Base-by-base conservation (phyloP, 2,113 vertebrate genomes). In the Deroptyus accipitrinus region DNA sequence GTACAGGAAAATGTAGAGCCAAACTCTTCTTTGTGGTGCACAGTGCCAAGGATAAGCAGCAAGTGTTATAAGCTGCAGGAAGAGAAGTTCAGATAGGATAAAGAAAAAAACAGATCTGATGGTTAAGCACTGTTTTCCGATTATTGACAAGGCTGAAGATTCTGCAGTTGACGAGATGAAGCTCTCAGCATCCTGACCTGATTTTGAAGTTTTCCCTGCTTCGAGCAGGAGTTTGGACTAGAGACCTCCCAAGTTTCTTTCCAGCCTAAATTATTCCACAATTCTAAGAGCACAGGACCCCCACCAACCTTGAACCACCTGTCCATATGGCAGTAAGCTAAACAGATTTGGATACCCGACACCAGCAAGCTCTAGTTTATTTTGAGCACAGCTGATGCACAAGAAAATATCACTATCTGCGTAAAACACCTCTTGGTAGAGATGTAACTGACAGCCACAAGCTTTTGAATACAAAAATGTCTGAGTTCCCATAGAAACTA, bases 401-500 rank as follows among this genome's bases (percentile, higher is more conserved):
- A 31, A 82, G 94, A 74, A 92, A 94, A 94, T 93, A 94, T 74
- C 70, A 88, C 84, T 75, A 17, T 83, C 39, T 91, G 78, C 86
- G 42, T 91, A 82, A 92, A 86, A 61, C 86, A 87, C 62, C 44
- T 76, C 95, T 92, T 94, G 76, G n/a, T 66, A 74, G 78, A 76
- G 84, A 87, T 87, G 57, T 51, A 89, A 89, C 74, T 91, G 91
- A 91, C 94, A 96, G 78, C 82, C 75, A 79, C 2, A 1, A 85
- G 84, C 75, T 83, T 82, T 52, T 73, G 49, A 57, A n/a, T 57
- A 79, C 67, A 91, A 85, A 95, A 95, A 80, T 82, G 87, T 62
- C 87, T 84, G 70, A 57, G 93, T 96, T 96, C 90, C 94, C 89
- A 96, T 97, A 88, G 96, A 90, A 97, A 97, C 94, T 69, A 59